A percentile compares a stretch with the other conserved stretches of the same genome.
Conservation (phyloP, 2,113 vertebrate genomes). For the Scomber scombrus region DNA sequence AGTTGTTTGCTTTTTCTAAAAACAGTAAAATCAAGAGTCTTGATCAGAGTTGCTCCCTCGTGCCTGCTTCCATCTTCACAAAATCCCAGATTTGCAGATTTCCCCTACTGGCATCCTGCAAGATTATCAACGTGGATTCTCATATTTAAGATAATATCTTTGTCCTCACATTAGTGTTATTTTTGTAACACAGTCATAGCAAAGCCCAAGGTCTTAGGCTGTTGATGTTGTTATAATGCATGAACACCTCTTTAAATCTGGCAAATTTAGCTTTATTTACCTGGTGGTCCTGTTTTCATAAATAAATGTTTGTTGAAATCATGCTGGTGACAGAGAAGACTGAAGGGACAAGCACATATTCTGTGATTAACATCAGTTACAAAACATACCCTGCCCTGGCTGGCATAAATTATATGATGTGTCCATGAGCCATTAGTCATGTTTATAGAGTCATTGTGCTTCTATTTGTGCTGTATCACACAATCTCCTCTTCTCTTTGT, state of each 20-base stretch:
- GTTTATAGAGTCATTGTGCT: conserved; percentile 26
- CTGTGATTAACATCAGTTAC: conserved; percentile 17
- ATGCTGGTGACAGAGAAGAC: conserved; percentile 18
- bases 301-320: conserved; percentile 14
- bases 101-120: too few relatives aligned
- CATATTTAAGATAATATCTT: background rate
- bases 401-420: background rate
- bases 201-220: conserved; percentile 49
- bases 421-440: conserved; percentile 38
- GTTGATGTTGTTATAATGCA: conserved; percentile 57
- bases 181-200: conserved; percentile 36
- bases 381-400: background rate
- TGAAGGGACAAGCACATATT: background rate
- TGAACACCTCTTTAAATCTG: conserved; percentile 45
- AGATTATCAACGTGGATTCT: background rate
- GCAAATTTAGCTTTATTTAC: conserved; percentile 28
- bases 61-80: background rate
- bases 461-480: conserved; percentile 44
- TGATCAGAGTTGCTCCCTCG: background rate
- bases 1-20: background rate
- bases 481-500: conserved; percentile 1
- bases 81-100: conserved; percentile 12
- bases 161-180: conserved; percentile 8
- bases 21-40: conserved; percentile 12
- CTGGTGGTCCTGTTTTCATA: conserved; percentile 34